Evolutionary conservation across 1,140 invertebrate species (phyloP).

Genomic region (Asbolus verrucosus): DNA sequence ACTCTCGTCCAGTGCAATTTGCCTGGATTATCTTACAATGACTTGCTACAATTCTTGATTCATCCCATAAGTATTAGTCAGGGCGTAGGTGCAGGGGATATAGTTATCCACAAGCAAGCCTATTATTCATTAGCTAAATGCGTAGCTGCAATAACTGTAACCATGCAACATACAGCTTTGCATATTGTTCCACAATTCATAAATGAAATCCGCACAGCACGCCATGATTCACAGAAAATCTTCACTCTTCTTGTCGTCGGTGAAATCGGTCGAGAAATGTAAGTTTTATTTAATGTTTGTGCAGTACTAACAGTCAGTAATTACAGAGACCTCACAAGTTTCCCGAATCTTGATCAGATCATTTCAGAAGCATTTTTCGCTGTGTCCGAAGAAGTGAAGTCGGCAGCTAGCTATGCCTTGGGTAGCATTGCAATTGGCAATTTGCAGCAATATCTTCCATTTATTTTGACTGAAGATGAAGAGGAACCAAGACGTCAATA

Average conservation of each 20-base stretch:
- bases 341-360: slow-evolving; percentile 78
- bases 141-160: slow-evolving; percentile 91
- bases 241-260: slow-evolving; percentile 95
- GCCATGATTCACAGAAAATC: slow-evolving; percentile 86
- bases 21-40: slow-evolving; percentile 82
- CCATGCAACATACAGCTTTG: slow-evolving; percentile 77
- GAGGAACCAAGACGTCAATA: slow-evolving; percentile 95
- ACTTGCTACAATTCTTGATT: slow-evolving; percentile 80
- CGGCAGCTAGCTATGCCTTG: slow-evolving; percentile 95
- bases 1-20: slow-evolving; percentile 86
- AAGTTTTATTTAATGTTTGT: slow-evolving; percentile 64
- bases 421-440: slow-evolving; percentile 97
- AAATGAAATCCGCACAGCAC: slow-evolving; percentile 80
- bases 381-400: slow-evolving; percentile 90
- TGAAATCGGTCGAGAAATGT: slow-evolving; percentile 95
- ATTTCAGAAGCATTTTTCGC: slow-evolving; percentile 83
- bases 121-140: slow-evolving; percentile 95
- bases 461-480: slow-evolving; percentile 94
- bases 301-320: background rate
- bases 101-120: slow-evolving; percentile 76
- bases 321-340: slow-evolving; percentile 84
- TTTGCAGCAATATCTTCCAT: slow-evolving; percentile 92
- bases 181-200: slow-evolving; percentile 90
- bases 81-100: background rate
- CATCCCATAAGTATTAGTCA: slow-evolving; percentile 52